Conservation (phyloP, 2,113 vertebrate genomes). For the Sterna hirundo region DNA sequence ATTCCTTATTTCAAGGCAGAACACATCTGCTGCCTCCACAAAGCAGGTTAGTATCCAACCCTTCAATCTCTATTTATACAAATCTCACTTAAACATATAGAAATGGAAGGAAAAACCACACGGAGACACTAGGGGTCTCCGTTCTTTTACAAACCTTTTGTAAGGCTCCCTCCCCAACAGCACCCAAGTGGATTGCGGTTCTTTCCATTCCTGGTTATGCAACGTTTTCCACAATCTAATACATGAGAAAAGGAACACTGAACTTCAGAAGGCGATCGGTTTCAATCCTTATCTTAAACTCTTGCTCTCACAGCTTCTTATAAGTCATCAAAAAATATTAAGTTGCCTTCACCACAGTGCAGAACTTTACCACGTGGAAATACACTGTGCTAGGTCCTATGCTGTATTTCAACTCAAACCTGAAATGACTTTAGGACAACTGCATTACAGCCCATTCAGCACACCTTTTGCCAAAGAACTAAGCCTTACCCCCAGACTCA, state of each 20-base stretch:
- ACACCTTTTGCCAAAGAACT: background rate
- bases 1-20: background rate
- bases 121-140: rapidly evolving
- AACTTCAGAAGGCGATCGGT: background rate
- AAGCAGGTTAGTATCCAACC: background rate
- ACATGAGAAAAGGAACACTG: background rate
- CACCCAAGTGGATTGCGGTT: background rate
- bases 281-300: background rate
- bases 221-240: background rate
- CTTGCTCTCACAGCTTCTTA: background rate
- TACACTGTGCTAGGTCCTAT: background rate
- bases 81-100: background rate
- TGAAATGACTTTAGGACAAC: background rate
- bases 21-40: background rate
- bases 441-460: background rate
- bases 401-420: background rate
- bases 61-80: background rate
- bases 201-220: background rate
- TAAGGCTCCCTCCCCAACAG: background rate
- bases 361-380: background rate
- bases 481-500: background rate
- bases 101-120: background rate
- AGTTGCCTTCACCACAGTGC: background rate
- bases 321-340: background rate
- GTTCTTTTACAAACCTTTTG: rapidly evolving